Conservation (phyloP, 2,888 invertebrate genomes). For the Ptychoptera albimana region DNA sequence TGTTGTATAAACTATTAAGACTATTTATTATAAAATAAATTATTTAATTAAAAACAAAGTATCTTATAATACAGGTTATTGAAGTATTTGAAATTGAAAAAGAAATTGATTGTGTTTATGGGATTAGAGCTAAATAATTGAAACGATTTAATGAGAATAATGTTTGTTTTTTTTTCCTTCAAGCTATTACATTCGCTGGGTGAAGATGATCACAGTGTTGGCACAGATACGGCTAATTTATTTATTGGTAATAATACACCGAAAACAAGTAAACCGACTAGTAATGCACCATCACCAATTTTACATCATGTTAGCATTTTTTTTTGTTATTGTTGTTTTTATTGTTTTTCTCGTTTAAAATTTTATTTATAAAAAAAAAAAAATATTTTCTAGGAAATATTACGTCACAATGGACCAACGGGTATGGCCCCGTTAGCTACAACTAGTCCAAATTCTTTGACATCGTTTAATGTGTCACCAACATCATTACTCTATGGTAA, state of each 20-base stretch:
- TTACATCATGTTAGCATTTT: slow-evolving; percentile 10
- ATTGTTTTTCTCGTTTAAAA: background rate
- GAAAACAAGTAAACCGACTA: slow-evolving; percentile 10
- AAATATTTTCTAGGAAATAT: slow-evolving; percentile 6
- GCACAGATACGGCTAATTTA: slow-evolving; percentile 18
- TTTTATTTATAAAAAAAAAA: no score
- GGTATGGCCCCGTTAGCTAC: background rate
- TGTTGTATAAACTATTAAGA: slow-evolving; percentile 1
- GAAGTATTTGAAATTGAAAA: background rate
- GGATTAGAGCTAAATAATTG: background rate
- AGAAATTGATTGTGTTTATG: background rate
- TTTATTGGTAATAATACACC: slow-evolving; percentile 16
- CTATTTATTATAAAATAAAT: slow-evolving; percentile 10
- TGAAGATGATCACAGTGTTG: slow-evolving; percentile 49
- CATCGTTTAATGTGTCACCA: background rate
- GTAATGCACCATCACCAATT: slow-evolving; percentile 12
- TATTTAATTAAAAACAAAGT: no score
- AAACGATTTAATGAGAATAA: background rate
- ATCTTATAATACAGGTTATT: background rate
- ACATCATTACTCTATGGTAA: no score
- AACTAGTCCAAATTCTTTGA: slow-evolving; percentile 8
- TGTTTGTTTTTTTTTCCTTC: slow-evolving; percentile 6
- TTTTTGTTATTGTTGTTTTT: background rate
- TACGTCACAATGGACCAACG: slow-evolving; percentile 10
- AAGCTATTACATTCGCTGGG: slow-evolving; percentile 62